These are phyloP conservation scores for Cheiracanthium punctorium DNA, from an alignment of 2,888 invertebrate genomes.

Conservation along the genomic window DNA sequence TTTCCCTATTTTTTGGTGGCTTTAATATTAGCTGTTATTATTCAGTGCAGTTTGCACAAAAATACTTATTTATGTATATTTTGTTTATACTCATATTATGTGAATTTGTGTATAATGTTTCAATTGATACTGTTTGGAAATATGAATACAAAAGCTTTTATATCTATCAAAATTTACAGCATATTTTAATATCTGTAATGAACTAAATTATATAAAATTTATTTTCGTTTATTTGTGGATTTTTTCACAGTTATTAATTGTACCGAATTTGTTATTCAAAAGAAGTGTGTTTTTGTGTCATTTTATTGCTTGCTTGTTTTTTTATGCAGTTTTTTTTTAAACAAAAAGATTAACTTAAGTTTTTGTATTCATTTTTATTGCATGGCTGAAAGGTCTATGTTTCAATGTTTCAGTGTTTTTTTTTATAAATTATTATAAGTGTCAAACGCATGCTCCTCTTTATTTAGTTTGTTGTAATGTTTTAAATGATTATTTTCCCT, in stretches of 20 bases:
- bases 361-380: constrained; percentile 48
- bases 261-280: too few species aligned
- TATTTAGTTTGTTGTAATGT: neutral
- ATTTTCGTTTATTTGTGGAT: too few species aligned
- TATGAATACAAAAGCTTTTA: neutral
- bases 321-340: neutral
- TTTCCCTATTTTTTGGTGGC: neutral
- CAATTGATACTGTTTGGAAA: too few species aligned
- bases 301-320: neutral
- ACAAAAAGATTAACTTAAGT: constrained; percentile 8
- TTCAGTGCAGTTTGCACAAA: neutral
- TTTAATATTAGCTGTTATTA: neutral
- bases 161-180: neutral
- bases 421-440: neutral
- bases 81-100: neutral
- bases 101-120: neutral
- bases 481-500: too few species aligned
- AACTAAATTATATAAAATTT: too few species aligned
- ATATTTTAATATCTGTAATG: too few species aligned
- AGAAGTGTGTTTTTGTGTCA: too few species aligned
- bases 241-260: too few species aligned
- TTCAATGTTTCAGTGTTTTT: constrained; percentile 12
- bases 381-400: constrained; percentile 55
- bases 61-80: too few species aligned
- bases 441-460: neutral